Conservation (phyloP, 2,797 vertebrate species). For the Cygnus olor region DNA sequence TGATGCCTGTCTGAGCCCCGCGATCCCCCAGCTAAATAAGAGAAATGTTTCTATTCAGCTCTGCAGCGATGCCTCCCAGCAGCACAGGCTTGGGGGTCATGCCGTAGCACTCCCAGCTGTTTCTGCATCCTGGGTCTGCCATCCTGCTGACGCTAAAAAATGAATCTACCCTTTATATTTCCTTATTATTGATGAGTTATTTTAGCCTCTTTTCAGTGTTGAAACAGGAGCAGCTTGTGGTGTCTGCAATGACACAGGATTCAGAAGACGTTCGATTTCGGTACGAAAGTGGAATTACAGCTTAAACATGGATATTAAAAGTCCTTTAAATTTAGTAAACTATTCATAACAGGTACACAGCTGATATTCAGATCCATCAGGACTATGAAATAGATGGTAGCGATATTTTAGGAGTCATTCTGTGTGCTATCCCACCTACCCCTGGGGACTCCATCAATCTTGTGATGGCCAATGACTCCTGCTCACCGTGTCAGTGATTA, state of each 20-base stretch:
- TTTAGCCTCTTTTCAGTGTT: not conserved
- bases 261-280: not conserved
- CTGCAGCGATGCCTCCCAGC: not conserved
- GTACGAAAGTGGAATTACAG: not conserved
- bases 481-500: not conserved
- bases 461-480: not conserved
- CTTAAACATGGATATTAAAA: not conserved
- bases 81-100: not conserved
- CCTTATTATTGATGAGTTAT: not conserved
- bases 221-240: not conserved
- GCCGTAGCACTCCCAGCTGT: not conserved
- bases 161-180: not conserved
- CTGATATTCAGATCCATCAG: not conserved
- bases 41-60: not conserved
- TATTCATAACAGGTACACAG: not conserved
- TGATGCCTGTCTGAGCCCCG: not conserved
- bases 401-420: not conserved
- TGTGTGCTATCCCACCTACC: not conserved
- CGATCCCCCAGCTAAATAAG: not conserved
- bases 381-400: not conserved
- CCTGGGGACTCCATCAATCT: constrained; percentile 19
- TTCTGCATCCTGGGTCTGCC: not conserved
- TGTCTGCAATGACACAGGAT: not conserved
- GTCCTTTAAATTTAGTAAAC: not conserved
- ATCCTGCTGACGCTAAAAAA: not conserved